Evolutionary conservation across 2,797 vertebrate species (phyloP), one percentile per base, ranked within the genome.

Genomic region (Ctenopoma kingsleyae): DNA sequence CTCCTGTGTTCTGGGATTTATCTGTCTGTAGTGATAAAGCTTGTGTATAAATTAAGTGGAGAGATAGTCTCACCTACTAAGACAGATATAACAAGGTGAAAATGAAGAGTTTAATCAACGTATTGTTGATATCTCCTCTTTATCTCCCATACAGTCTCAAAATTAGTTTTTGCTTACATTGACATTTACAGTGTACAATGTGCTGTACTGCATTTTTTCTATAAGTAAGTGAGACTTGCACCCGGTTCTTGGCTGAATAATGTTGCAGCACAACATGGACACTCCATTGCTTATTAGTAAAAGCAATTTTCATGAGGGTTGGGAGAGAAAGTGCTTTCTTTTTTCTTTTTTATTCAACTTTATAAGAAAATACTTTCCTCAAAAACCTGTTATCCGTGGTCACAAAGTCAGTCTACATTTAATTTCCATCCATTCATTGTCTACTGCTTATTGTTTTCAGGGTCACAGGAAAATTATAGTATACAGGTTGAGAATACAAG

Each of bases 41-140:
- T 54, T 58, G 23, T 0, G 0, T 49, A 38, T 57, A 47, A 50
- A 69, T 51, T 67, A 17, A 52, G 38, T 25, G 22, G 27, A 49
- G 57, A 67, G 44, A 19, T 71, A 65, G 72, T 80, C 44, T 67
- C 57, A 30, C 16, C 30, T 16, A 6, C 36, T 35, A 23, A 67
- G 41, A 36, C 35, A 25, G 23, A 17, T 59, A 19, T 32, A 51
- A 72, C 40, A 62, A 60, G 40, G 54, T 55, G 32, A 59, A 59
- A 78, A 71, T 68, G 54, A 66, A 77, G 36, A 58, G 66, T 61
- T 73, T 51, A 75, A 67, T 73, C 61, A 71, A 23, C 40, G 41
- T 43, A 50, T 36, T 13, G 52, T 35, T 67, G 58, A 67, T 62
- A 67, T 48, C 9, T n/a, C 47, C 3, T 30, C 54, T 27, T 68